phyloP scores from a whole-genome alignment of 2,888 invertebrate genomes.

The Apodemia hepburni region DNA sequence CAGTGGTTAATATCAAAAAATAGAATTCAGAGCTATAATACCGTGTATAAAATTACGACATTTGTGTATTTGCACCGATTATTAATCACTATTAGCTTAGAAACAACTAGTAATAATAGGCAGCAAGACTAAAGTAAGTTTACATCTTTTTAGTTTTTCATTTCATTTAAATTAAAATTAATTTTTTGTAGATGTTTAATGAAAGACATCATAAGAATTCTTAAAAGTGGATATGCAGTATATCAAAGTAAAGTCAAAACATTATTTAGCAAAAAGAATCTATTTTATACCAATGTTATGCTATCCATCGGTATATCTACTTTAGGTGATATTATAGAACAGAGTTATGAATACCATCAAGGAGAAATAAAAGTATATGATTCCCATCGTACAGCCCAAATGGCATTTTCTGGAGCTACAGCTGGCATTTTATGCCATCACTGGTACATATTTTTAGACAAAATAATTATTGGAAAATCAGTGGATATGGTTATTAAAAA shows the following conservation, averaged over 20 bases:
- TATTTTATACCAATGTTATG: constrained; percentile 89
- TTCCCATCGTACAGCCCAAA: constrained; percentile 84
- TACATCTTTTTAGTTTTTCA: not conserved
- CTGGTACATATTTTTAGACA: constrained; percentile 93
- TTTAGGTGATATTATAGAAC: constrained; percentile 90
- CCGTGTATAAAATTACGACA: not conserved
- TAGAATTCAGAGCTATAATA: not conserved
- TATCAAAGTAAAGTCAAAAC: constrained; percentile 49
- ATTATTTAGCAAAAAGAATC: constrained; percentile 84
- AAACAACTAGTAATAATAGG: not conserved
- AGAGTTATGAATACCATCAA: constrained; percentile 87
- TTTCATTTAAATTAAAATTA: not conserved
- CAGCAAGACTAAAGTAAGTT: not conserved
- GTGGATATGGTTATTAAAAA: constrained; percentile 87
- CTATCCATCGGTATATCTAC: constrained; percentile 90
- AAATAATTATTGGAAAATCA: constrained; percentile 85
- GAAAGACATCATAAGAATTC: constrained; percentile 37
- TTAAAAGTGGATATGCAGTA: constrained; percentile 37
- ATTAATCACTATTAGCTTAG: not conserved
- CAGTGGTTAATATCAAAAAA: not conserved
- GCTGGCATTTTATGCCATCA: constrained; percentile 92
- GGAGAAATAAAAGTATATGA: constrained; percentile 82
- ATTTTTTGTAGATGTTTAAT: not conserved
- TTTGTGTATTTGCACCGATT: not conserved
- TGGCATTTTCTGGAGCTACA: constrained; percentile 89